Evolutionary conservation across 2,888 invertebrate genomes (phyloP).

Genomic region (Agonopterix heracliana): DNA sequence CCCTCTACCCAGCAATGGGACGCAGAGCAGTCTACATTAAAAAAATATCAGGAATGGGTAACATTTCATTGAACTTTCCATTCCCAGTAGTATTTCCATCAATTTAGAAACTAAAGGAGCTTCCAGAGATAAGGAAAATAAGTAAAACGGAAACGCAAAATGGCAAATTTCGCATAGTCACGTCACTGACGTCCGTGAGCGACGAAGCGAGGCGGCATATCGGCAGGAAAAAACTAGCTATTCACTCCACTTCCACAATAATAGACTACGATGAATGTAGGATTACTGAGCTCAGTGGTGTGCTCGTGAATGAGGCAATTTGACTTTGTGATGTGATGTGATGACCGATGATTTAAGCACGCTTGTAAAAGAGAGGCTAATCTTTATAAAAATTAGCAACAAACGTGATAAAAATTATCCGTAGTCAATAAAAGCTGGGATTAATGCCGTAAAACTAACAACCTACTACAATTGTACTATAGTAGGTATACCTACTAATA

Average conservation of each 20-base stretch:
- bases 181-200: constrained; percentile 46
- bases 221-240: constrained; percentile 45
- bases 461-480: too few species aligned
- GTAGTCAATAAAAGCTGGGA: too few species aligned
- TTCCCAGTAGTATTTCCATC: too few species aligned
- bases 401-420: background rate
- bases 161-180: constrained; percentile 42
- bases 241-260: constrained; percentile 27
- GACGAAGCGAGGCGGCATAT: constrained; percentile 41
- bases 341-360: too few species aligned
- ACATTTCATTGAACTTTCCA: too few species aligned
- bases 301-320: background rate
- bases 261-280: constrained; percentile 16
- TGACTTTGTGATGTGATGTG: background rate
- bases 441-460: too few species aligned
- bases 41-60: too few species aligned
- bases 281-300: constrained; percentile 3
- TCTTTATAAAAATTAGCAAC: background rate
- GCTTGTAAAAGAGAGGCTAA: background rate
- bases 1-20: too few species aligned
- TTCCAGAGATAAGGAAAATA: background rate
- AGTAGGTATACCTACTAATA: too few species aligned
- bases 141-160: background rate
- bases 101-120: too few species aligned
- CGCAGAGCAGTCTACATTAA: too few species aligned